Evolutionary conservation across 64 coral and sea anemone species (phyloP).

Genomic region (Stylophora pistillata): DNA sequence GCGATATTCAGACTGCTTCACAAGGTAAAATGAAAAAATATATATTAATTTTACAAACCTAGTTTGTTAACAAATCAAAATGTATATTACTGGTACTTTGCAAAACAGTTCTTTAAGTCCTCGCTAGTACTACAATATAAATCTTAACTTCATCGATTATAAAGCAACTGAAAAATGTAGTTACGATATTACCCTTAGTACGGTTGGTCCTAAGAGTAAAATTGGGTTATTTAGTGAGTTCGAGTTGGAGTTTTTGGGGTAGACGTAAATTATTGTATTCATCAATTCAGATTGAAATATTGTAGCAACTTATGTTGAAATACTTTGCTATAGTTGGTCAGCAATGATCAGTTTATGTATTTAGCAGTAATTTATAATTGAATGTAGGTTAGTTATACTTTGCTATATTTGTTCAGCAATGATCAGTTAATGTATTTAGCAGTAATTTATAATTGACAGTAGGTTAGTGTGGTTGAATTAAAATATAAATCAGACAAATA

Average conservation of each 20-base stretch:
- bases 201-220: background rate
- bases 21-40: background rate
- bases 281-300: background rate
- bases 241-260: background rate
- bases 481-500: background rate
- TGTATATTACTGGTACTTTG: background rate
- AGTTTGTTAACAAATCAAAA: background rate
- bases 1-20: background rate
- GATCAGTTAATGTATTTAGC: background rate
- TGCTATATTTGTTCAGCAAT: background rate
- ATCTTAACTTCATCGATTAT: background rate
- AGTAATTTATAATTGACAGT: background rate
- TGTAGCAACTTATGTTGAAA: background rate
- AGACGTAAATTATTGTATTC: constrained; percentile 15
- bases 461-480: background rate
- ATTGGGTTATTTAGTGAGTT: background rate
- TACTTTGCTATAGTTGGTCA: background rate
- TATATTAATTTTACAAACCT: background rate
- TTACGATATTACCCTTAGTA: background rate
- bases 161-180: background rate
- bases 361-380: background rate
- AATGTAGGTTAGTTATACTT: background rate
- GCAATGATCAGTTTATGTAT: background rate
- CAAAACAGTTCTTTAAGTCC: background rate
- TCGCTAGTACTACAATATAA: background rate